phyloP scores from a whole-genome alignment of 2,888 invertebrate species.

The Cerceris ruficornis region DNA sequence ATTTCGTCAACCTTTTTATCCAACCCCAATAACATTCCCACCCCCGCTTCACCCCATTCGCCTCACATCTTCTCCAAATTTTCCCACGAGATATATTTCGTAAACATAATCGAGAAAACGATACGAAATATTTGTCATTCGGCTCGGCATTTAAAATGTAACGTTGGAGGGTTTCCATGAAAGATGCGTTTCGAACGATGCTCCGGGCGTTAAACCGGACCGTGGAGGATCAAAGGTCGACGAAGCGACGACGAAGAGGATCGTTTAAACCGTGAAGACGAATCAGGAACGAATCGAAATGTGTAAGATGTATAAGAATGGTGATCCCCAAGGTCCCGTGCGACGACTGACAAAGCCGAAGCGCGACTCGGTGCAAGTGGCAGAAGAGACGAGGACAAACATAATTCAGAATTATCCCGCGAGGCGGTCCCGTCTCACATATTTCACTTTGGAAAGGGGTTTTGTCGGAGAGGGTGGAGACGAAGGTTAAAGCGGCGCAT shows the following conservation, averaged over 20 bases:
- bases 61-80: too few species aligned
- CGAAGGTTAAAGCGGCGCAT: conserved; percentile 50
- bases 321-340: conserved; percentile 36
- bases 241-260: conserved; percentile 34
- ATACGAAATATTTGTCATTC: too few species aligned
- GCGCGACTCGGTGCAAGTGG: conserved; percentile 61
- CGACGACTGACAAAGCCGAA: conserved; percentile 66
- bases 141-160: conserved; percentile 22
- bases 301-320: conserved; percentile 50
- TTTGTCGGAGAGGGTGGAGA: conserved; percentile 66
- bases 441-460: conserved; percentile 76
- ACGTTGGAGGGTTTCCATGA: conserved; percentile 4
- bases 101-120: too few species aligned
- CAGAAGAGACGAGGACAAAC: conserved; percentile 74
- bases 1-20: too few species aligned
- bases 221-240: conserved; percentile 55
- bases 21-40: too few species aligned
- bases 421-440: conserved; percentile 75
- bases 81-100: too few species aligned
- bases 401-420: conserved; percentile 81
- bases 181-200: conserved; percentile 18
- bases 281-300: conserved; percentile 59
- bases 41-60: too few species aligned
- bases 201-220: conserved; percentile 43
- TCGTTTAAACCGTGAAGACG: conserved; percentile 41